phyloP scores from a whole-genome alignment of 2,113 vertebrate species.

The Pagrus major region DNA sequence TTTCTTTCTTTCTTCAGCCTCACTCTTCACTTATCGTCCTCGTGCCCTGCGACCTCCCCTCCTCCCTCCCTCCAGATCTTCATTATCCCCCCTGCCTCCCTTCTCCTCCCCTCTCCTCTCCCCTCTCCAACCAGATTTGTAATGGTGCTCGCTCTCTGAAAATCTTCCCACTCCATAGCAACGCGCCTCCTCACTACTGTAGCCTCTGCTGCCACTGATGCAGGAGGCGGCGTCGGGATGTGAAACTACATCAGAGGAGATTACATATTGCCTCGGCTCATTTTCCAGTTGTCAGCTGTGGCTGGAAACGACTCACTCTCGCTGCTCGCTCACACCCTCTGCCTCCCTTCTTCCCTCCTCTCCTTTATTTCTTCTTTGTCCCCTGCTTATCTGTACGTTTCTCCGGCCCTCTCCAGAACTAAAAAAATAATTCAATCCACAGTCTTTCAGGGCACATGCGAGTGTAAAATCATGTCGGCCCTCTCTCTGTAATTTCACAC shows the following conservation, averaged over 20 bases:
- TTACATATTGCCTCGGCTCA: slow-evolving; percentile 56
- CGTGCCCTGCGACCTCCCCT: slow-evolving; percentile 29
- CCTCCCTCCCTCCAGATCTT: too few relatives aligned
- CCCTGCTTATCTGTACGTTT: slow-evolving; percentile 7
- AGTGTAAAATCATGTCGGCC: slow-evolving; percentile 25
- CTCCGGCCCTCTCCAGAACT: neutral
- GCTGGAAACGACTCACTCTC: slow-evolving; percentile 14
- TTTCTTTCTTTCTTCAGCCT: slow-evolving; percentile 25
- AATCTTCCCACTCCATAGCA: slow-evolving; percentile 84
- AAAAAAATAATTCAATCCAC: slow-evolving; percentile 30
- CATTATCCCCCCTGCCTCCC: neutral
- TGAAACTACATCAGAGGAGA: slow-evolving; percentile 62
- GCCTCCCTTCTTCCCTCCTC: neutral
- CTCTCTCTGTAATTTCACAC: slow-evolving; percentile 65
- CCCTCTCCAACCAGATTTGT: slow-evolving; percentile 55
- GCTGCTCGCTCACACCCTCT: neutral
- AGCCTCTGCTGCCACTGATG: slow-evolving; percentile 60
- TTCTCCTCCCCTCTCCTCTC: slow-evolving; percentile 9
- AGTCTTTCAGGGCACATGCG: slow-evolving; percentile 25
- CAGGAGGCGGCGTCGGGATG: slow-evolving; percentile 58
- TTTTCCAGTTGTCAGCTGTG: slow-evolving; percentile 56
- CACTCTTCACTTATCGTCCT: slow-evolving; percentile 22
- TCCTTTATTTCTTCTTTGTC: neutral
- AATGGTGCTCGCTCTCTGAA: slow-evolving; percentile 64
- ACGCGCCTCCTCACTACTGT: slow-evolving; percentile 77